A percentile compares a stretch with the other conserved stretches of the same genome.
Evolutionary conservation across 2,888 invertebrate genomes (phyloP).

Genomic region (Andrena dorsata): DNA sequence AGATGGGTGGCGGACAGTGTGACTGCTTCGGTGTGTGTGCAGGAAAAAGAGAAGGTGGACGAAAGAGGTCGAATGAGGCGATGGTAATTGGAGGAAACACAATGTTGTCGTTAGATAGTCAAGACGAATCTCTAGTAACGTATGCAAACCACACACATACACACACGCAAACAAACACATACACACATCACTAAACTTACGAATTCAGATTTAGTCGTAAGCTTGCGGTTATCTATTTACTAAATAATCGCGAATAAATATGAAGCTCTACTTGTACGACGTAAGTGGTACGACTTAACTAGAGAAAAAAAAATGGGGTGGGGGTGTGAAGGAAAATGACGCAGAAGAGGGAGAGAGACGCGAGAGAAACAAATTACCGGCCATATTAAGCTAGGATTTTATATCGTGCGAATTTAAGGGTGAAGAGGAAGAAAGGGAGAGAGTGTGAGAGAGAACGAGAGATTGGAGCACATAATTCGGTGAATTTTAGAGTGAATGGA

Average conservation of each 20-base stretch:
- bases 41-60: slow-evolving; percentile 6
- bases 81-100: slow-evolving; percentile 20
- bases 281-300: slow-evolving; percentile 73
- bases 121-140: slow-evolving; percentile 67
- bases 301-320: slow-evolving; percentile 17
- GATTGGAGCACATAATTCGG: slow-evolving; percentile 35
- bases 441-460: slow-evolving; percentile 9
- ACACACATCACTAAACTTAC: slow-evolving; percentile 48
- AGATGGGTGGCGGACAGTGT: slow-evolving; percentile 39
- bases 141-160: slow-evolving; percentile 19
- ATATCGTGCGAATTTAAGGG: slow-evolving; percentile 75
- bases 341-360: slow-evolving; percentile 37
- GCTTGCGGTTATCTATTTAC: slow-evolving; percentile 80
- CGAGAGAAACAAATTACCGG: slow-evolving; percentile 79
- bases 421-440: slow-evolving; percentile 18
- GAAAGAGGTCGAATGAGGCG: slow-evolving; percentile 7
- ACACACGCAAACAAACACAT: slow-evolving; percentile 5
- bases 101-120: slow-evolving; percentile 68
- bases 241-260: slow-evolving; percentile 77
- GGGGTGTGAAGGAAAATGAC: background rate
- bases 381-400: slow-evolving; percentile 81
- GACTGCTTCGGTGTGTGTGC: background rate
- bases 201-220: slow-evolving; percentile 75
- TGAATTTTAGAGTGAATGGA: slow-evolving; percentile 55
- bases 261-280: slow-evolving; percentile 70